These are phyloP conservation scores for Cervus canadensis DNA, from an alignment of 2,113 vertebrate genomes.

Conservation along the genomic window DNA sequence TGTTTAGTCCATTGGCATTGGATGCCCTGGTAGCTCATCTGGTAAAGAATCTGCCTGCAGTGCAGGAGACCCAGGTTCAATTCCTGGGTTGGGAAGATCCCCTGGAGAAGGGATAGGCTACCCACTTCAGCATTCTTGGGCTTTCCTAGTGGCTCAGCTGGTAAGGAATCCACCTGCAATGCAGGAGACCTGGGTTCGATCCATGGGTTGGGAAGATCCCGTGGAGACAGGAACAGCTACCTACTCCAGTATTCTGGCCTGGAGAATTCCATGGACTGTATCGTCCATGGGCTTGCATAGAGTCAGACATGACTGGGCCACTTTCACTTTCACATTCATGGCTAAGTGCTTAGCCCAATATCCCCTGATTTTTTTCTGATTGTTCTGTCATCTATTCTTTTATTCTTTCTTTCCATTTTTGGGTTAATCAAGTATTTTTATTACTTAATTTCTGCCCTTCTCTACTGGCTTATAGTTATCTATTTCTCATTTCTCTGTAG, in stretches of 20 bases:
- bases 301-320: accelerated
- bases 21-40: not conserved
- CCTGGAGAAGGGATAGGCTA: not conserved
- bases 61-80: accelerated
- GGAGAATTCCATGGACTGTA: accelerated
- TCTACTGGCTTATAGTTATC: too few relatives aligned
- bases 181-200: too few relatives aligned
- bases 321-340: accelerated
- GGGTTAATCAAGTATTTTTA: not conserved
- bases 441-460: not conserved
- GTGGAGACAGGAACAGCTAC: accelerated
- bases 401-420: not conserved
- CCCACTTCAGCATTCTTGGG: too few relatives aligned
- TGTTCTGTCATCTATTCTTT: not conserved
- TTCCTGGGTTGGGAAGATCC: not conserved
- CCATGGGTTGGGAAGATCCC: too few relatives aligned
- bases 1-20: not conserved
- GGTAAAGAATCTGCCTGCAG: not conserved
- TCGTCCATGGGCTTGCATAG: accelerated
- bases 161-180: too few relatives aligned
- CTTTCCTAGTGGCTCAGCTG: too few relatives aligned
- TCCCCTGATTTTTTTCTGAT: not conserved
- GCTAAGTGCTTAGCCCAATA: accelerated
- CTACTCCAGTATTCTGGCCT: accelerated
- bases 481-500: not conserved